These are phyloP conservation scores for Hyposmocoma kahamanoa DNA, from an alignment of 1,140 invertebrate species.

Conservation along the genomic window DNA sequence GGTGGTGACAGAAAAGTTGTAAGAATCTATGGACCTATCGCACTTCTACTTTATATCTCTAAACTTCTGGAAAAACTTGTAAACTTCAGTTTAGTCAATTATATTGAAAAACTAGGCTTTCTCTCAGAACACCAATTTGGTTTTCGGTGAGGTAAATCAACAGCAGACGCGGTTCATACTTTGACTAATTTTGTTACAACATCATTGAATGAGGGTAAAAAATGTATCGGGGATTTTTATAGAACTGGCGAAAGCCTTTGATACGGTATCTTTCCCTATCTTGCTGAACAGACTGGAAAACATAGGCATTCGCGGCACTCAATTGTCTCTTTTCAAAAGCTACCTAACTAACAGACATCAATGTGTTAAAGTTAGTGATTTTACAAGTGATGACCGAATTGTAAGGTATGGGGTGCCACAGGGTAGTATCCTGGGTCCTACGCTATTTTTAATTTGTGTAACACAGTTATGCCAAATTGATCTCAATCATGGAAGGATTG, in stretches of 20 bases:
- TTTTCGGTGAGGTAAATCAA: constrained; percentile 5
- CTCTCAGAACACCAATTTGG: neutral
- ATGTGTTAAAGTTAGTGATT: neutral
- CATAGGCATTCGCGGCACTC: constrained; percentile 6
- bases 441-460: neutral
- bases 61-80: constrained; percentile 2
- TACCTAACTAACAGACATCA: neutral
- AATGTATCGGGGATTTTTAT: constrained; percentile 14
- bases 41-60: constrained; percentile 1
- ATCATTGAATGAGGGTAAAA: constrained; percentile 6
- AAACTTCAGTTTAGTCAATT: constrained; percentile 4
- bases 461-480: neutral
- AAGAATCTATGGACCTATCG: constrained; percentile 18
- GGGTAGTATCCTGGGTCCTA: neutral
- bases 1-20: constrained; percentile 10
- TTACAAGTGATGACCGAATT: neutral
- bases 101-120: neutral
- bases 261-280: constrained; percentile 1
- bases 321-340: neutral
- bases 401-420: neutral
- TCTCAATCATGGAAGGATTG: neutral
- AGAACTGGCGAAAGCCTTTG: no score
- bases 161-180: neutral
- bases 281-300: constrained; percentile 9
- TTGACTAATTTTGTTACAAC: neutral